Conservation (phyloP, 2,113 vertebrate genomes). For the Labeo catla region DNA sequence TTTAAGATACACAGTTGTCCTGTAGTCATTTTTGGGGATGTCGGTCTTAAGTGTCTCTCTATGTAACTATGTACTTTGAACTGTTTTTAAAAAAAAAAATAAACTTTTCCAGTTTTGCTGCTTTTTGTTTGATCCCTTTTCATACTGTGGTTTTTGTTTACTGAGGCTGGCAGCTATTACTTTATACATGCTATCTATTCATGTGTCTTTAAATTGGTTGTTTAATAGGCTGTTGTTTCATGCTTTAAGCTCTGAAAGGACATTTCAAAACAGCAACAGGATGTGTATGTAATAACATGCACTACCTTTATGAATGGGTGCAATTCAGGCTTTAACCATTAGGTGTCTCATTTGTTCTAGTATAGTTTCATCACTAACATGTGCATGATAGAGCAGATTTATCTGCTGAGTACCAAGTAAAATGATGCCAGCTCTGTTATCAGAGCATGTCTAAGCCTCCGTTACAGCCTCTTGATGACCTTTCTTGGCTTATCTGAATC, state of each 20-base stretch:
- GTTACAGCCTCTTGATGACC: neutral
- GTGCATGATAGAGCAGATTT: neutral
- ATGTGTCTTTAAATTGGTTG: neutral
- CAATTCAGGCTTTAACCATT: slow-evolving; percentile 12
- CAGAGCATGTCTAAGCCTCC: neutral
- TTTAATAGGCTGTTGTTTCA: neutral
- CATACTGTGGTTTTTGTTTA: neutral
- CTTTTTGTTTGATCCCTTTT: neutral
- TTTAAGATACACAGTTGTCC: neutral
- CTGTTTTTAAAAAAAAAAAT: slow-evolving; percentile 52
- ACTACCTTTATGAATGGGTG: neutral
- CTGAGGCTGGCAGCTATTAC: neutral
- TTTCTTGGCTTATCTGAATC: neutral
- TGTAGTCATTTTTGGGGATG: slow-evolving; percentile 29
- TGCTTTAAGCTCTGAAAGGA: neutral
- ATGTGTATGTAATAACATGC: neutral
- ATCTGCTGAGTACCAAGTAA: neutral
- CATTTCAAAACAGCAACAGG: neutral
- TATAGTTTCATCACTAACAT: neutral
- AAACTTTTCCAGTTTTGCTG: slow-evolving; percentile 35
- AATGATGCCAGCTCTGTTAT: neutral
- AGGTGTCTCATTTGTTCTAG: neutral
- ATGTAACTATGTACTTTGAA: slow-evolving; percentile 35
- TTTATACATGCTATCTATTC: neutral
- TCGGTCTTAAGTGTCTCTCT: slow-evolving; percentile 11